Conservation (phyloP, 2,888 invertebrate genomes). For the Lasioglossum vierecki region DNA sequence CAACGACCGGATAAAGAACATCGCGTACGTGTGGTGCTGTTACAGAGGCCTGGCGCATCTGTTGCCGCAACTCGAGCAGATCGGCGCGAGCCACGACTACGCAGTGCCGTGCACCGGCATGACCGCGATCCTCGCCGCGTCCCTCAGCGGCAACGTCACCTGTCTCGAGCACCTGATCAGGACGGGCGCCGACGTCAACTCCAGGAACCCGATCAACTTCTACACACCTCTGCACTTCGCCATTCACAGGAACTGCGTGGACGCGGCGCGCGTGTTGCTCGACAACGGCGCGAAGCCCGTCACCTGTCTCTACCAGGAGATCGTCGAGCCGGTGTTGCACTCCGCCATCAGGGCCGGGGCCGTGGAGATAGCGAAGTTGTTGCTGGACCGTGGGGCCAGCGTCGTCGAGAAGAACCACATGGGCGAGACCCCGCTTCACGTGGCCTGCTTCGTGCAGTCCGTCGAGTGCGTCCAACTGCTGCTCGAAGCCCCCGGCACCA, state of each 20-base stretch:
- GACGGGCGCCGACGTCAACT: conserved; percentile 89
- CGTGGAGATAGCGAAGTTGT: conserved; percentile 78
- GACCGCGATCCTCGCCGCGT: conserved; percentile 90
- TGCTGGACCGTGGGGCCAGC: conserved; percentile 83
- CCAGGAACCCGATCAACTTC: conserved; percentile 69
- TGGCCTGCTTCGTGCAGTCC: conserved; percentile 83
- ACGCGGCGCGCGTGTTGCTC: conserved; percentile 83
- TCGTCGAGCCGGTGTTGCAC: conserved; percentile 85
- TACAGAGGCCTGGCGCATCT: conserved; percentile 90
- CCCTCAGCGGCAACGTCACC: conserved; percentile 90
- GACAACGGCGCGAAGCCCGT: conserved; percentile 81
- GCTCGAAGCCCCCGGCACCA: conserved; percentile 74
- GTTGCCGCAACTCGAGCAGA: conserved; percentile 87
- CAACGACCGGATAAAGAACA: conserved; percentile 84
- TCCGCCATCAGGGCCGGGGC: conserved; percentile 83
- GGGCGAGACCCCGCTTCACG: conserved; percentile 85
- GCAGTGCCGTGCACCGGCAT: conserved; percentile 90
- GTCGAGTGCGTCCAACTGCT: conserved; percentile 79
- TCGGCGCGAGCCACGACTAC: conserved; percentile 89
- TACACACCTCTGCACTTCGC: conserved; percentile 85
- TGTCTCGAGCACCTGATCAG: conserved; percentile 89
- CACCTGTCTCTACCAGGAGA: conserved; percentile 71
- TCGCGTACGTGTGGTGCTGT: conserved; percentile 92
- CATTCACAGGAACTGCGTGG: conserved; percentile 84
- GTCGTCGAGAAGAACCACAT: conserved; percentile 81